Evolutionary conservation across 2,113 vertebrate species (phyloP).

Genomic region (Malaclemys terrapin): DNA sequence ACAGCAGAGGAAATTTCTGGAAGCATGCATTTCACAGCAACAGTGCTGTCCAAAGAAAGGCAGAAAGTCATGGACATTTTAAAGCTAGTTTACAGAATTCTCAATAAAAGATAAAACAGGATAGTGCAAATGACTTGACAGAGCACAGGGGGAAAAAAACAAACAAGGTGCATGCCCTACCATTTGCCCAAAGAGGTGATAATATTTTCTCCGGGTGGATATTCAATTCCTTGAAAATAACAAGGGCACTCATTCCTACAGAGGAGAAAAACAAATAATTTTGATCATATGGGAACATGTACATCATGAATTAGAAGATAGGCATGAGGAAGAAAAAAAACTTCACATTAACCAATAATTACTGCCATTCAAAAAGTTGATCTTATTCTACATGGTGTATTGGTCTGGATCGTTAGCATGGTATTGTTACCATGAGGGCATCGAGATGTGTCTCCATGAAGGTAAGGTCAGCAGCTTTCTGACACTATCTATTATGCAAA

Average conservation of each 20-base stretch:
- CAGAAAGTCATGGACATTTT: neutral
- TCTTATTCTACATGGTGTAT: neutral
- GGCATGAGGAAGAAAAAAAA: neutral
- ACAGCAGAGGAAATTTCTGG: neutral
- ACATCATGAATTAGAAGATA: neutral
- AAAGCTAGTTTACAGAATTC: neutral
- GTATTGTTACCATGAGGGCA: neutral
- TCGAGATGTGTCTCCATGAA: neutral
- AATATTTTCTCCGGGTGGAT: constrained; percentile 90
- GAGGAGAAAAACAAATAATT: neutral
- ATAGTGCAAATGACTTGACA: neutral
- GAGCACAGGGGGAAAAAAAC: neutral
- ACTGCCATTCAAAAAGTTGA: neutral
- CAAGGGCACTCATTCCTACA: constrained; percentile 93
- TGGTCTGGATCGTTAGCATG: neutral
- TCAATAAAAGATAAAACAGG: neutral
- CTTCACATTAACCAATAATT: neutral
- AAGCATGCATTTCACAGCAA: neutral
- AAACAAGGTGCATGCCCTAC: constrained; percentile 79
- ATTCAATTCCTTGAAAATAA: constrained; percentile 91
- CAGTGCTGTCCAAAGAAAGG: neutral
- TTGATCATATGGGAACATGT: neutral
- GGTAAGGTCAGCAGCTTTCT: neutral
- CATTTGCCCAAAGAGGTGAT: constrained; percentile 93
- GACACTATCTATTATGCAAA: neutral